Evolutionary conservation across 2,888 invertebrate species (phyloP).

Genomic region (Ptilodon capucinus): DNA sequence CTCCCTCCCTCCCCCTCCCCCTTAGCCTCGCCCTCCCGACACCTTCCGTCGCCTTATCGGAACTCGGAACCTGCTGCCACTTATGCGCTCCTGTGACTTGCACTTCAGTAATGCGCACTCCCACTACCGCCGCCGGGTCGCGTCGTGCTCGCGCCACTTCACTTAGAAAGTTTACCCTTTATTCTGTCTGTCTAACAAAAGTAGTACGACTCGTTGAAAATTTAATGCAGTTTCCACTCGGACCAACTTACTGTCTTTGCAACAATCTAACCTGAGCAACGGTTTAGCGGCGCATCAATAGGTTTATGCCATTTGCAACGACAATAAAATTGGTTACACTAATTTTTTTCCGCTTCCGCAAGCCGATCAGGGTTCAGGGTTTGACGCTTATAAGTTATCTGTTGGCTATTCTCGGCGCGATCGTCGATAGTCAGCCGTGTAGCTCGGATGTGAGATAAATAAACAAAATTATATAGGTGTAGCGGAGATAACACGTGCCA

Average conservation of each 20-base stretch:
- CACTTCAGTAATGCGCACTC: constrained; percentile 51
- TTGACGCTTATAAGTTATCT: constrained; percentile 22
- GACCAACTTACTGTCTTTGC: not conserved
- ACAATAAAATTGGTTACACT: constrained; percentile 21
- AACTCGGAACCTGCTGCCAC: constrained; percentile 52
- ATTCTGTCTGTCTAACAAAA: not conserved
- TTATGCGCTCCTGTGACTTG: constrained; percentile 61
- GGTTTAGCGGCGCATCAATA: not conserved
- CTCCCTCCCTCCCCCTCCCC: constrained; percentile 39
- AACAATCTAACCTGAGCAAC: not conserved
- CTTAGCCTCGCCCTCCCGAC: constrained; percentile 27
- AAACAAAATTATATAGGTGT: constrained; percentile 29
- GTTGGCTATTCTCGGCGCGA: constrained; percentile 38
- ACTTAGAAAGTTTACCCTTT: constrained; percentile 1
- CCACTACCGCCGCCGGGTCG: constrained; percentile 7
- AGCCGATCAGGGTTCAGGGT: constrained; percentile 38
- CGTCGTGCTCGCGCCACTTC: constrained; percentile 2
- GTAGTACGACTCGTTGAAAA: not conserved
- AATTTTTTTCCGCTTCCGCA: constrained; percentile 39
- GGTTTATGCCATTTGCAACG: constrained; percentile 8
- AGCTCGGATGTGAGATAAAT: constrained; percentile 29
- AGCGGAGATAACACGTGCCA: constrained; percentile 53
- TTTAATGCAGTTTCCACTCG: not conserved
- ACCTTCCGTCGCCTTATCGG: constrained; percentile 28
- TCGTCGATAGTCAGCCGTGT: constrained; percentile 29